Evolutionary conservation across 2,888 invertebrate species (phyloP), one percentile per base, ranked within the genome.

Genomic region (Ephialtes manifestator): DNA sequence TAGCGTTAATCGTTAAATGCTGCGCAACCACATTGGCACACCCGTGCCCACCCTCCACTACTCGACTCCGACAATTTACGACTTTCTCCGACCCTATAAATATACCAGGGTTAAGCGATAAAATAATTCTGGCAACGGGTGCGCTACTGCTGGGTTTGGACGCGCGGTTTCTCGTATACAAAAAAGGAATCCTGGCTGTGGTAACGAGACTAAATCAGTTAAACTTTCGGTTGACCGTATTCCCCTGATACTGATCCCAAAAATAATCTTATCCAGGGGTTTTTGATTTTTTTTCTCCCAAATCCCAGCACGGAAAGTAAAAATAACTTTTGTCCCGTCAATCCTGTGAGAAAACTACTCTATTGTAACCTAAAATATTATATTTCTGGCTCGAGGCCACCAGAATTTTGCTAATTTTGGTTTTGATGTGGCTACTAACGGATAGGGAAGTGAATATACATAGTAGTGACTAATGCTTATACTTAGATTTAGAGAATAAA

Each of bases 41-140:
- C n/a, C 70, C 68, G 77, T 35, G 60, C 55, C 24, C 46, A 60
- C 65, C 65, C 15, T 51, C 43, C 39, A 28, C 53, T 31, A 53
- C 72, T 79, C 80, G 76, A 77, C 63, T 65, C 77, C 65, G 46
- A 77, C 84, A 84, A 86, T 87, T 86, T 87, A 87, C 81, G 83
- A 80, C 72, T 77, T 82, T 87, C 84, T 82, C 80, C 67, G 80
- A 74, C 80, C 75, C 78, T 83, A 87, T 86, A 87, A 87, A 86
- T 87, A 86, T 86, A 87, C 67, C 82, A 82, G 85, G 82, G 68
- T 86, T 86, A 84, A 87, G 82, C 86, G 87, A 87, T 85, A 86
- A 84, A 87, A 87, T 87, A 84, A 87, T 87, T 87, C 84, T 85
- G 85, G 84, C 84, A 87, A 86, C 87, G 82, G 86, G 78, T 84